These are phyloP conservation scores for Antechinus stuartii DNA, from an alignment of 2,113 vertebrate genomes.

Conservation along the genomic window DNA sequence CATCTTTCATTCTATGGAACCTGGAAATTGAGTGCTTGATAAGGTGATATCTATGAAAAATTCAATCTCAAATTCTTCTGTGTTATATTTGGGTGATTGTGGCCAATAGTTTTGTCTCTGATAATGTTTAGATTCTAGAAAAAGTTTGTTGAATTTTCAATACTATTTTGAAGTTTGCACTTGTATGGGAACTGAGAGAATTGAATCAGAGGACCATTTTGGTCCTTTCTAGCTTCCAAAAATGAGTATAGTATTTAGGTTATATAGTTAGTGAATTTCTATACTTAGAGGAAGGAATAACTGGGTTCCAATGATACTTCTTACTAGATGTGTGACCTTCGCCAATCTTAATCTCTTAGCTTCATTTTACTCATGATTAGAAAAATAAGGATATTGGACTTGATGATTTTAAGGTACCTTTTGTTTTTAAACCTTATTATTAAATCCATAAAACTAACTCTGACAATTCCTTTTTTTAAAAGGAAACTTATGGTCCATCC, in stretches of 20 bases:
- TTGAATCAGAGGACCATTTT: not conserved
- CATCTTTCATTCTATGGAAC: not conserved
- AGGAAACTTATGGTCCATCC: too few species aligned
- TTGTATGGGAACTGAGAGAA: not conserved
- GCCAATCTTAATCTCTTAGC: not conserved
- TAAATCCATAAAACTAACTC: not conserved
- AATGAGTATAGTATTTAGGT: not conserved
- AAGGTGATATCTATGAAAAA: not conserved
- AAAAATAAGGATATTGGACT: not conserved
- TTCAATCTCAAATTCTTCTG: not conserved
- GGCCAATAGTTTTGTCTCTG: not conserved
- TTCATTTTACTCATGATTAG: not conserved
- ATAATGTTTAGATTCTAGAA: not conserved
- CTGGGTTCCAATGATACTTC: not conserved
- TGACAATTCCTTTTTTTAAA: not conserved
- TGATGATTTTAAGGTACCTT: not conserved
- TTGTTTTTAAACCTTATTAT: too few species aligned
- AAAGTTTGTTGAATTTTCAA: not conserved
- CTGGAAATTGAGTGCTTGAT: not conserved
- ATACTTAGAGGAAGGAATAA: too few species aligned
- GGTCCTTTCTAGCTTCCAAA: not conserved
- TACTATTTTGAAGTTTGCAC: not conserved
- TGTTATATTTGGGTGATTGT: too few species aligned
- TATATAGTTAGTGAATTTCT: not conserved
- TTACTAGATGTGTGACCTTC: not conserved